A percentile compares a stretch with the other conserved stretches of the same genome.
These are phyloP conservation scores for Todiramphus chloris DNA, from an alignment of 2,113 vertebrate species.

Conservation along the genomic window DNA sequence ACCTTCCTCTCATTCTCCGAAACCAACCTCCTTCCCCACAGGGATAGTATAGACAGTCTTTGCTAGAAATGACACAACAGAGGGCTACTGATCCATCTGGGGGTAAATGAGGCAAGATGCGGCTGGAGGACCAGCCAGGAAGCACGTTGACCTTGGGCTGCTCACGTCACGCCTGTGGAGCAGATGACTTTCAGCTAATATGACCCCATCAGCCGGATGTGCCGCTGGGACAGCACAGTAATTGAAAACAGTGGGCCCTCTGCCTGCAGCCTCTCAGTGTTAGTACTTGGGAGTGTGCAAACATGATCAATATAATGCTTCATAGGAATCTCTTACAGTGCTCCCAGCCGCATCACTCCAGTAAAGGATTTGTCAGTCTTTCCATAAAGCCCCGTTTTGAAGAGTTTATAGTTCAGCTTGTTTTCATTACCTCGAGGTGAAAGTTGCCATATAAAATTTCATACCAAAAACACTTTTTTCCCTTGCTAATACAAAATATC, in stretches of 20 bases:
- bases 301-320: slow-evolving; percentile 19
- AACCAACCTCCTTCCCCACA: background rate
- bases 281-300: background rate
- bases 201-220: slow-evolving; percentile 60
- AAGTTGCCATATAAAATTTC: slow-evolving; percentile 56
- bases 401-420: slow-evolving; percentile 54
- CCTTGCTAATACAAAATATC: slow-evolving; percentile 41
- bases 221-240: slow-evolving; percentile 74
- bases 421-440: slow-evolving; percentile 59
- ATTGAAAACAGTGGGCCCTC: slow-evolving; percentile 80
- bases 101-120: fast-evolving
- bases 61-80: background rate
- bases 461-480: slow-evolving; percentile 21
- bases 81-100: background rate
- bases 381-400: slow-evolving; percentile 45
- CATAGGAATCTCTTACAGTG: slow-evolving; percentile 22
- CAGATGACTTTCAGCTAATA: slow-evolving; percentile 70
- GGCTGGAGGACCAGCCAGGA: background rate
- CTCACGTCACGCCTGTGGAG: slow-evolving; percentile 10
- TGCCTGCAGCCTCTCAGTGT: background rate
- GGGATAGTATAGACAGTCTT: background rate
- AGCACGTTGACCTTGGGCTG: background rate
- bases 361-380: slow-evolving; percentile 56
- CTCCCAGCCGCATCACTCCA: slow-evolving; percentile 4
- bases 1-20: background rate